Evolutionary conservation across 2,113 vertebrate species (phyloP), one percentile per base, ranked within the genome.

Genomic region (Gorsachius goisagi): DNA sequence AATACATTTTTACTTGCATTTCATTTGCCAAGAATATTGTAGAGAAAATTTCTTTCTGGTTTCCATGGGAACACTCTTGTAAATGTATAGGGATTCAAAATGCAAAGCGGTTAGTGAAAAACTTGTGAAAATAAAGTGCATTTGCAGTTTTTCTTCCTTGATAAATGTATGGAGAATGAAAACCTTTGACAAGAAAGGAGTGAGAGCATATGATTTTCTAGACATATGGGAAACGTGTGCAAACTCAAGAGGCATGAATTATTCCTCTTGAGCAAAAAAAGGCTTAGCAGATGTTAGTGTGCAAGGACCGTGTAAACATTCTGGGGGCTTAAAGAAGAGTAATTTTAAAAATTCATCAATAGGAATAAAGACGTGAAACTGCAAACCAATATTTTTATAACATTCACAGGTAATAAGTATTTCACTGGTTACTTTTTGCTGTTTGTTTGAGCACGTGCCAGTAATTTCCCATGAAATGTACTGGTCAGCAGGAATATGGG

Each of bases 61-160:
- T 98, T 98, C 98, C 96, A 97, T 98, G 94, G 96, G 82, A 98
- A 98, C 96, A 59, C 37, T 90, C 84, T 83, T 94, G 62, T 89
- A 81, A 97, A 94, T 97, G 86, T 96, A 97, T 74, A 92, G 85
- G 82, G 80, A 97, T 95, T 97, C 95, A 96, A 97, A 97, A 96
- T 95, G 85, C 96, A 95, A 88, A 93, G 93, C 94, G 80, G 91
- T 91, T 97, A 95, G 94, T 97, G 94, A 97, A 97, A 93, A 96
- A 96, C 87, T 97, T 97, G 87, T 92, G 95, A 94, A 96, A 96
- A 97, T 95, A 96, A 89, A 86, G 73, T 95, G 88, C 39, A 6
- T 95, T 97, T 95, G 94, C 95, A 97, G 93, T 96, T 98, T 98
- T 97, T 97, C 96, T 97, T 97, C 88, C 93, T 85, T 94, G 75